These are phyloP conservation scores for Dolomedes plantarius DNA, from an alignment of 2,888 invertebrate genomes.

Conservation along the genomic window DNA sequence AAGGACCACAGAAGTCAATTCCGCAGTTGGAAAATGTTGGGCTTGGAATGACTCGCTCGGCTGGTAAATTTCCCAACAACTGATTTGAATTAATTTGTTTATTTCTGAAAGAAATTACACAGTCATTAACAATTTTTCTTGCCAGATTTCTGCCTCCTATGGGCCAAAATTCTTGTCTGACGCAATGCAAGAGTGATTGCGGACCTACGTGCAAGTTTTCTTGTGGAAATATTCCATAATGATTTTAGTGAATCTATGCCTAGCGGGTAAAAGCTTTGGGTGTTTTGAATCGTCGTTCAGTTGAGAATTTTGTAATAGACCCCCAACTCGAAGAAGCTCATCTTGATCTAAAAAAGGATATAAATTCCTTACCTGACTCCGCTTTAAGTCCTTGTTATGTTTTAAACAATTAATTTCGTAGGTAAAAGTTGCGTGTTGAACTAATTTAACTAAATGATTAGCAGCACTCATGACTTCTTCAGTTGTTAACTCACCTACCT, in stretches of 20 bases:
- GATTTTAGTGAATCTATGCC: background rate
- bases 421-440: too few relatives aligned
- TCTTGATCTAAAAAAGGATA: background rate
- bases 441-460: too few relatives aligned
- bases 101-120: conserved; percentile 19
- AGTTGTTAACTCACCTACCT: too few relatives aligned
- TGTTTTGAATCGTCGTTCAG: background rate
- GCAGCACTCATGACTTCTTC: too few relatives aligned
- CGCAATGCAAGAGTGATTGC: background rate
- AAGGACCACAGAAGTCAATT: conserved; percentile 31
- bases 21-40: conserved; percentile 13
- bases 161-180: background rate
- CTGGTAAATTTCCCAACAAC: conserved; percentile 40
- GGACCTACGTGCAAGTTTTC: background rate
- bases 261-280: background rate
- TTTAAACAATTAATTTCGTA: too few relatives aligned
- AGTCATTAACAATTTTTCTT: conserved; percentile 21
- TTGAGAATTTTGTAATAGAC: background rate
- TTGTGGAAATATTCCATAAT: background rate
- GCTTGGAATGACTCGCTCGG: background rate
- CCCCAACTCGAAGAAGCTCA: background rate
- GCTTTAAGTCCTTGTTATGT: too few relatives aligned
- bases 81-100: conserved; percentile 8
- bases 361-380: background rate
- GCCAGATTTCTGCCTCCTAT: background rate